Evolutionary conservation across 2,888 invertebrate genomes (phyloP), one percentile per base, ranked within the genome.

Genomic region (Crocallis elinguaria): DNA sequence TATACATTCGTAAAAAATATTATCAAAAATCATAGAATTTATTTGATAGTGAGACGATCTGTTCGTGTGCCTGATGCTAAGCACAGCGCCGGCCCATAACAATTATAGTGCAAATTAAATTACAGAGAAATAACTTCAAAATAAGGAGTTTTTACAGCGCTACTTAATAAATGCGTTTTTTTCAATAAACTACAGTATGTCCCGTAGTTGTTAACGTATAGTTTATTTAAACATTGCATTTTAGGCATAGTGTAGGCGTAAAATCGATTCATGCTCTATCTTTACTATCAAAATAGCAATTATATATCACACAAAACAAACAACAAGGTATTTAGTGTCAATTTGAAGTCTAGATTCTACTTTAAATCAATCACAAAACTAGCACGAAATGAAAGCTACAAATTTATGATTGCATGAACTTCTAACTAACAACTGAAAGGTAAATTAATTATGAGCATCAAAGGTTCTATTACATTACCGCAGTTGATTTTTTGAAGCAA

Each of bases 141-240:
- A 75, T 75, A 71, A 77, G 71, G 77, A 77, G 77, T 68, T 76
- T 77, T 77, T 57, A 66, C 64, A 60, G 66, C 68, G 72, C 69
- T 70, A 74, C 75, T 30, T 37, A 39, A 38, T 49, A 49, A 56
- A 58, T 60, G 57, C 58, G 48, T 57, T 50, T 48, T 50, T 48
- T 46, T 48, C 50, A 61, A 59, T 51, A 60, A 50, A 61, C 57
- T 63, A 62, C 55, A 51, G 41, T 35, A 23, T 35, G 38, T 51
- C 44, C 44, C 33, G 43, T 58, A 52, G 50, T 53, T 53, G 1
- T 42, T 36, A 55, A 53, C 56, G 45, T 45, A 37, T 12, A 30
- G 59, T 63, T 64, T 66, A 60, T 65, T 67, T 51, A 11, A 39
- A 68, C 69, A 66, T 67, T 71, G 73, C 73, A 69, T 57, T 65